A percentile compares a stretch with the other conserved stretches of the same genome.
Evolutionary conservation across 2,888 invertebrate species (phyloP).

Genomic region (Zele albiditarsus): DNA sequence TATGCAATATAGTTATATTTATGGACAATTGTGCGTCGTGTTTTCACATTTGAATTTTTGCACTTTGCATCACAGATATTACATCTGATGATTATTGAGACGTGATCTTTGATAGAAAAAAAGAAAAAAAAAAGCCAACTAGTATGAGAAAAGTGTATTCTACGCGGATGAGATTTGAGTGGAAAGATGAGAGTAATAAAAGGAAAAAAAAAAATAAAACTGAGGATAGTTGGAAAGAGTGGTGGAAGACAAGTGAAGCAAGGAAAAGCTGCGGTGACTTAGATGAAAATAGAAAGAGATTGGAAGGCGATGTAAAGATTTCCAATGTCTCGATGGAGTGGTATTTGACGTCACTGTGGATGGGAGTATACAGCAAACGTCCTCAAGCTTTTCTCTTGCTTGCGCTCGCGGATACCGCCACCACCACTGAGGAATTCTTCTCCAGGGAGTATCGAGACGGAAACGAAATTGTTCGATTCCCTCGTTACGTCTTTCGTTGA

Average conservation of each 20-base stretch:
- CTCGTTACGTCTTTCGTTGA: constrained; percentile 24
- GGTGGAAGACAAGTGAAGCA: constrained; percentile 10
- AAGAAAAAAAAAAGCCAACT: neutral
- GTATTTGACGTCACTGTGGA: constrained; percentile 37
- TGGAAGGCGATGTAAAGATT: constrained; percentile 37
- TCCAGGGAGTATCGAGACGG: constrained; percentile 30
- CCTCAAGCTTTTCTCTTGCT: constrained; percentile 23
- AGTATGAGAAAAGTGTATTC: constrained; percentile 19
- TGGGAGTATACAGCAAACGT: constrained; percentile 38
- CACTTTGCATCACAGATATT: neutral
- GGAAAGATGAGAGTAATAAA: constrained; percentile 34
- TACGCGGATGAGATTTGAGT: constrained; percentile 20
- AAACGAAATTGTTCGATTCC: constrained; percentile 41
- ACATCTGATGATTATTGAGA: constrained; percentile 5
- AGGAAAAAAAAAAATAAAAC: constrained; percentile 25
- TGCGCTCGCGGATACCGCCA: neutral
- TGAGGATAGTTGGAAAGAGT: constrained; percentile 35
- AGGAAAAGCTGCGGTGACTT: constrained; percentile 20
- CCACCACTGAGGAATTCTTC: constrained; percentile 20
- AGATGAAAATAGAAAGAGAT: constrained; percentile 34
- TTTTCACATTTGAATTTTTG: neutral
- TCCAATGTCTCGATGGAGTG: constrained; percentile 34
- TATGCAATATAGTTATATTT: neutral
- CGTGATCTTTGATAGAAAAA: neutral
- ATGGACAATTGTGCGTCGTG: neutral